These are phyloP conservation scores for Rhodinocichla rosea DNA, from an alignment of 2,113 vertebrate genomes.

Conservation along the genomic window DNA sequence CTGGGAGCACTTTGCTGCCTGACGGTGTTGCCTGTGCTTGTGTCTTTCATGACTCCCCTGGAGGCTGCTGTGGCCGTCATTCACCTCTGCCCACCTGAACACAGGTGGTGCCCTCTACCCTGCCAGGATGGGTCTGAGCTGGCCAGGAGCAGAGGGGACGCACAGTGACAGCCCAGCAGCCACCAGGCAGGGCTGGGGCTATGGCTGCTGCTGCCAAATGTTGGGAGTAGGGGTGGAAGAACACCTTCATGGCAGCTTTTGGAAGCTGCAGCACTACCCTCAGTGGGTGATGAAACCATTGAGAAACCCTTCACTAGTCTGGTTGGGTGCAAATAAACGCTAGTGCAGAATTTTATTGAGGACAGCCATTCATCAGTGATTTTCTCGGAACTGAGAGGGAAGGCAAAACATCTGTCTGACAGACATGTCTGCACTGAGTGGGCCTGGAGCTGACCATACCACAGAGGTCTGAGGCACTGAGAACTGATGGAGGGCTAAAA, in stretches of 20 bases:
- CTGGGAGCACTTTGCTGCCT: neutral
- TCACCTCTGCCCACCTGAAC: neutral
- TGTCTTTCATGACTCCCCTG: neutral
- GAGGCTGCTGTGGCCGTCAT: neutral
- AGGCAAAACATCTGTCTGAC: neutral
- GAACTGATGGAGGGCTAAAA: neutral
- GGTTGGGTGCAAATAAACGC: neutral
- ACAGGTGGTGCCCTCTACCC: fast-evolving
- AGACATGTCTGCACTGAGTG: neutral
- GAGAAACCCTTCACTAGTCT: neutral
- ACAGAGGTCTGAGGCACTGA: neutral
- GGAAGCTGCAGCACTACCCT: neutral
- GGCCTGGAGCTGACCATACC: neutral
- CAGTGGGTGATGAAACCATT: neutral
- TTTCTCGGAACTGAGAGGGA: neutral
- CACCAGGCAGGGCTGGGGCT: neutral
- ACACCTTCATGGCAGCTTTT: neutral
- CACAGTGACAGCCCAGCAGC: neutral
- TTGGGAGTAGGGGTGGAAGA: neutral
- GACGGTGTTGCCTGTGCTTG: neutral
- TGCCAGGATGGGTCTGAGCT: fast-evolving
- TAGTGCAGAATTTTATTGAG: neutral
- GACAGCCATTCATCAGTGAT: neutral
- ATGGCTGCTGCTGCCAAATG: neutral
- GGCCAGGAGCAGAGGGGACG: neutral